Conservation (phyloP, 2,888 invertebrate genomes). For the Acrobasis suavella region DNA sequence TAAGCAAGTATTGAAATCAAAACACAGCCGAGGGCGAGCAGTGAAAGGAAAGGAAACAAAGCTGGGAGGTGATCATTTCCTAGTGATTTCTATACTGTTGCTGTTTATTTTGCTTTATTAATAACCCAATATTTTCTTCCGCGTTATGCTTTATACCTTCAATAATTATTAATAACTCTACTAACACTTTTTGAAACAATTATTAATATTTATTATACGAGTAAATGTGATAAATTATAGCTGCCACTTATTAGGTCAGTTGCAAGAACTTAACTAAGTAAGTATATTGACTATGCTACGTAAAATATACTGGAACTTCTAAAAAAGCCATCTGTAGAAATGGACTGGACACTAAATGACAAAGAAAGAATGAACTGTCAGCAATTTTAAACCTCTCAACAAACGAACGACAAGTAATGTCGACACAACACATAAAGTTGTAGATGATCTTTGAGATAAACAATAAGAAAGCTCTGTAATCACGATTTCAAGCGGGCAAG, state of each 20-base stretch:
- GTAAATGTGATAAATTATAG: no score
- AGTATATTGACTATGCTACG: no score
- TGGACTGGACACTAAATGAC: background rate
- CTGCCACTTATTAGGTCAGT: no score
- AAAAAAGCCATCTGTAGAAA: background rate
- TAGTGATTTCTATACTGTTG: slow-evolving; percentile 50
- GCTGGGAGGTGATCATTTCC: slow-evolving; percentile 54
- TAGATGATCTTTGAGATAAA: slow-evolving; percentile 40
- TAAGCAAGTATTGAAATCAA: slow-evolving; percentile 53
- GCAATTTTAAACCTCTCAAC: slow-evolving; percentile 5
- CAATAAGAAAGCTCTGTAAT: slow-evolving; percentile 35
- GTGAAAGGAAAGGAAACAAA: slow-evolving; percentile 63
- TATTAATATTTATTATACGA: no score
- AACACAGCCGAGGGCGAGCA: slow-evolving; percentile 45
- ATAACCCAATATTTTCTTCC: slow-evolving; percentile 41
- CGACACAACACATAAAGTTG: slow-evolving; percentile 29
- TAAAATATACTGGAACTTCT: no score
- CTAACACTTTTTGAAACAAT: no score
- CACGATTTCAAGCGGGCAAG: slow-evolving; percentile 55
- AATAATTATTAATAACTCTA: background rate
- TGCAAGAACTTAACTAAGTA: no score
- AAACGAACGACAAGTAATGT: slow-evolving; percentile 21
- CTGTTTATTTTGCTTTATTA: slow-evolving; percentile 35
- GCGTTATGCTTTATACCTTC: slow-evolving; percentile 28
- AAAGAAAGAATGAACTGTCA: background rate